Conservation (phyloP, 1,140 invertebrate species). For the Heliconius hermathena region DNA sequence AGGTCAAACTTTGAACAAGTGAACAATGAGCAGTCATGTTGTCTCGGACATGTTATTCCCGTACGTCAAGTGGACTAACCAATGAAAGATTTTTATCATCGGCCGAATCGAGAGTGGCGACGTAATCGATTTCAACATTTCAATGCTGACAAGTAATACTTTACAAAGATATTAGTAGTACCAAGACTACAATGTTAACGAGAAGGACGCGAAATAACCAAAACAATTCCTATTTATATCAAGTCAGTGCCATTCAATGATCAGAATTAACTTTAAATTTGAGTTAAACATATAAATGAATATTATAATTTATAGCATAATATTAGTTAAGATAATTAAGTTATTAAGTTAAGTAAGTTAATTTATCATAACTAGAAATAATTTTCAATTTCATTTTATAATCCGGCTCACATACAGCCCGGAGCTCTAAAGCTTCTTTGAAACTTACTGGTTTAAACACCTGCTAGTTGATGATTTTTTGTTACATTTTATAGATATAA, state of each 20-base stretch:
- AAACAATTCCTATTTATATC: no score
- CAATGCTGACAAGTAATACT: slow-evolving; percentile 66
- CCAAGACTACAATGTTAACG: background rate
- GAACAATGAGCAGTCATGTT: slow-evolving; percentile 67
- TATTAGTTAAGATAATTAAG: no score
- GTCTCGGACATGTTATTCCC: slow-evolving; percentile 59
- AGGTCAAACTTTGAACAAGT: slow-evolving; percentile 61
- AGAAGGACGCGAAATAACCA: no score
- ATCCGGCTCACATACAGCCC: slow-evolving; percentile 64
- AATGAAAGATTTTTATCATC: slow-evolving; percentile 65
- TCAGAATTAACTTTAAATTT: no score
- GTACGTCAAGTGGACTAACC: slow-evolving; percentile 60
- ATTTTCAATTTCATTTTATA: slow-evolving; percentile 75
- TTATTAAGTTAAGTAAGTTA: no score
- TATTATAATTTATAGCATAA: background rate
- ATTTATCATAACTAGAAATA: slow-evolving; percentile 55
- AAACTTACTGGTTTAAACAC: slow-evolving; percentile 45
- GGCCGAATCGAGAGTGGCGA: slow-evolving; percentile 61
- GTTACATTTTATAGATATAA: slow-evolving; percentile 4
- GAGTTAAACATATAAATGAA: no score
- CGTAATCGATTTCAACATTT: slow-evolving; percentile 74
- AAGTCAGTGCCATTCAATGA: no score
- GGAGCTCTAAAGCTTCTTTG: slow-evolving; percentile 50
- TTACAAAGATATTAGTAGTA: slow-evolving; percentile 44
- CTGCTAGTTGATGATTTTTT: slow-evolving; percentile 42